Evolutionary conservation across 1,140 invertebrate species (phyloP), one percentile per base, ranked within the genome.

Genomic region (Aradophagus sp.): DNA sequence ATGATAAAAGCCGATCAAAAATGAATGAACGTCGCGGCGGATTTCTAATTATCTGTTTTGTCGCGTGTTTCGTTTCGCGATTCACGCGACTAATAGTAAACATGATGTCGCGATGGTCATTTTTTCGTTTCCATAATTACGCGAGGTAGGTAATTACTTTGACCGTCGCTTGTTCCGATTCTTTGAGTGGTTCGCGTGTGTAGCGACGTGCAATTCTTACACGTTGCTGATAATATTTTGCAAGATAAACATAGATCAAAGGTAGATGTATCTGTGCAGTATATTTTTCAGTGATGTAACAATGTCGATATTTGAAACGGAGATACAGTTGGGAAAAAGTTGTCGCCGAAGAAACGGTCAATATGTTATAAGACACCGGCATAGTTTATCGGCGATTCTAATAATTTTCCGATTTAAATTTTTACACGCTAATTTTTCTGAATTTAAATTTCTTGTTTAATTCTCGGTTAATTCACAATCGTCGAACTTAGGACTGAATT

Each of bases 211-310:
- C 17, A 27, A 47, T 29, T 16, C 14, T 10, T 48, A 62, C 31
- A 36, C 31, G 47, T 45, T 23, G 47, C 26, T 52, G 39, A 29
- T 23, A 44, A 52, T 44, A 13, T 12, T 26, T 32, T 23, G 17
- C 13, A 56, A 42, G 31, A 34, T 13, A 35, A 44, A 34, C 41
- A 38, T 23, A 35, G 15, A 39, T 19, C 16, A 13, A 44, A 35
- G 52, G 6, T 31, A 36, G 5, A 12, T 15, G 35, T 52, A 27
- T 52, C 23, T 0, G 29, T 47, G 26, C 19, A 16, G 36, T 34
- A 15, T 26, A 36, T 44, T 44, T 26, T 19, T 16, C 19, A 50
- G 15, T 50, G 45, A 36, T 32, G 32, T 26, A 8, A 13, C 16
- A 23, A 4, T 20, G 31, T 14, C 11, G 45, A 23, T 4, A 11